Percentiles rank a stretch among this genome's conserved stretches.
These are phyloP conservation scores for Anguilla japonica DNA, from an alignment of 2,113 vertebrate species.

Conservation along the genomic window DNA sequence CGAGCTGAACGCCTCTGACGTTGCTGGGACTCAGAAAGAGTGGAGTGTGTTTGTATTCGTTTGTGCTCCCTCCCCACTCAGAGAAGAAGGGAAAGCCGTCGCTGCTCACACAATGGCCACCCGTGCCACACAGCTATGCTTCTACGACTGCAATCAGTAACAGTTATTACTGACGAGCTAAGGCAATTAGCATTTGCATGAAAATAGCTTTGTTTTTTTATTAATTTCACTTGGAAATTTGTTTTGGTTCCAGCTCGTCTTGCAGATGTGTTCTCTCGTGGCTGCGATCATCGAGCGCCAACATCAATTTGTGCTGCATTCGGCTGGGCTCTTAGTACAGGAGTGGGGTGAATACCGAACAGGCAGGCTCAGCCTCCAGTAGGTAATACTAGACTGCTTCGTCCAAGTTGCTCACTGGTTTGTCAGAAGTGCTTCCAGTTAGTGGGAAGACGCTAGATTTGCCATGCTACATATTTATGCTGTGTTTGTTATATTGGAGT, in stretches of 20 bases:
- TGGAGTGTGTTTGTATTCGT: constrained; percentile 14
- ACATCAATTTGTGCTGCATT: neutral
- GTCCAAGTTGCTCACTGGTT: neutral
- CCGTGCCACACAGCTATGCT: neutral
- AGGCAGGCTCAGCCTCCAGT: neutral
- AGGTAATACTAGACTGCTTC: neutral
- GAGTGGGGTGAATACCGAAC: neutral
- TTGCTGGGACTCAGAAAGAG: neutral
- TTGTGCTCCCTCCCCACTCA: neutral
- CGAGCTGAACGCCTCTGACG: neutral
- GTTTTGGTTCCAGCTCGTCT: neutral
- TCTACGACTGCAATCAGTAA: neutral
- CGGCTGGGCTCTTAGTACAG: neutral
- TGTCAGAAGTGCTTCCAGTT: neutral
- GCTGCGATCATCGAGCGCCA: neutral
- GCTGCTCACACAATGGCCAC: neutral
- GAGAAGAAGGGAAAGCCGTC: neutral
- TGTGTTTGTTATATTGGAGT: neutral
- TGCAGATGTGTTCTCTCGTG: neutral
- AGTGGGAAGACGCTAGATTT: neutral
- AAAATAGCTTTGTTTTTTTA: constrained; percentile 23
- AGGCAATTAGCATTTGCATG: constrained; percentile 24
- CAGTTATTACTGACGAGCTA: neutral
- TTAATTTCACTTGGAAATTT: neutral
- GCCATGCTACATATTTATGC: neutral